Evolutionary conservation across 2,113 vertebrate species (phyloP).

Genomic region (Pelmatolapia mariae): DNA sequence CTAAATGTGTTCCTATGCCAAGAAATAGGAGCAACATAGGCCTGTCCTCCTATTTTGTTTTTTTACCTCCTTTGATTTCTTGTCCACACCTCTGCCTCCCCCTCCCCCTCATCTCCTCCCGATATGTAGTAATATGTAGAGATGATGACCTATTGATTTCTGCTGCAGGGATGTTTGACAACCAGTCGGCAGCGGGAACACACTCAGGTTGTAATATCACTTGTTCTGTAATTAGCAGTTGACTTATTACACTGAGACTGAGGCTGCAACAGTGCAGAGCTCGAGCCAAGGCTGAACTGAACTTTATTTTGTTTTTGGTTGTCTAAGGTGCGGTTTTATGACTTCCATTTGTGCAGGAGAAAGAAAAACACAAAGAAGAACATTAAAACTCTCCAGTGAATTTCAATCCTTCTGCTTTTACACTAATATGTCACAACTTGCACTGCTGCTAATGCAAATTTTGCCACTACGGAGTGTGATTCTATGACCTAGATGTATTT

Average conservation of each 20-base stretch:
- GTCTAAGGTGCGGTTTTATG: background rate
- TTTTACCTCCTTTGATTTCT: background rate
- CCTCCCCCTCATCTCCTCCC: background rate
- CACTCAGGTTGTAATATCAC: slow-evolving; percentile 38
- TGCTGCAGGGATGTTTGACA: slow-evolving; percentile 47
- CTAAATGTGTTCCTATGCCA: background rate
- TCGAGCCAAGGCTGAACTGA: background rate
- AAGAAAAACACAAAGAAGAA: background rate
- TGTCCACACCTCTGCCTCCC: background rate
- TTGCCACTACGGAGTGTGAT: background rate
- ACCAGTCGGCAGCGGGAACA: slow-evolving; percentile 26
- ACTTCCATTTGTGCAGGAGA: background rate
- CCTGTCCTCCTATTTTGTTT: background rate
- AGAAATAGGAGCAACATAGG: background rate
- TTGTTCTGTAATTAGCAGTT: slow-evolving; percentile 48
- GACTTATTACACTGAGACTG: slow-evolving; percentile 20
- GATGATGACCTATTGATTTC: slow-evolving; percentile 66
- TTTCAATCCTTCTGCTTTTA: background rate
- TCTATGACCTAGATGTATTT: background rate
- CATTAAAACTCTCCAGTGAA: background rate
- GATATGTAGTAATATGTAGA: slow-evolving; percentile 51
- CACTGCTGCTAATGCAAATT: background rate
- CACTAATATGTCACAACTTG: background rate
- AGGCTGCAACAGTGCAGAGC: background rate
- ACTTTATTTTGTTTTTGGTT: background rate